A percentile compares a stretch with the other conserved stretches of the same genome.
These are phyloP conservation scores for Stratiolaelaps scimitus DNA, from an alignment of 1,140 invertebrate species.

Conservation along the genomic window DNA sequence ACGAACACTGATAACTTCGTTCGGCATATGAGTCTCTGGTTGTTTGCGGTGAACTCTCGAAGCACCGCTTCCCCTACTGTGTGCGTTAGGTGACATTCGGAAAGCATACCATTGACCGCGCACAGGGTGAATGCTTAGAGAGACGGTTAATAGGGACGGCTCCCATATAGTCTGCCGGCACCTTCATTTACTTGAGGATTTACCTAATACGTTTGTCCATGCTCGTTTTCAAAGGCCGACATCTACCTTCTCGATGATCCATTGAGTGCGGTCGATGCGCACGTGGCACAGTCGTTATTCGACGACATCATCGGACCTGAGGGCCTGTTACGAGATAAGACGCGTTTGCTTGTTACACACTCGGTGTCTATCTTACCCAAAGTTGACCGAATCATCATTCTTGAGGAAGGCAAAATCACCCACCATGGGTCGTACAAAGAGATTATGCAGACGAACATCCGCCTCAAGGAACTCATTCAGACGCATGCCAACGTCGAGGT, in stretches of 20 bases:
- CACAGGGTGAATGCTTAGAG: too few relatives aligned
- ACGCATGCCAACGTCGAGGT: not conserved
- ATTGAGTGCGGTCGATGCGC: slow-evolving; percentile 46
- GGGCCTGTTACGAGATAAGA: slow-evolving; percentile 45
- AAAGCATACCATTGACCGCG: too few relatives aligned
- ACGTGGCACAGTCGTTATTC: slow-evolving; percentile 43
- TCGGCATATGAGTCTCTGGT: too few relatives aligned
- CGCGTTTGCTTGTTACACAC: slow-evolving; percentile 75
- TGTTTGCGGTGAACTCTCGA: too few relatives aligned
- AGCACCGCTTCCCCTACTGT: too few relatives aligned
- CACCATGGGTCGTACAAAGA: slow-evolving; percentile 62
- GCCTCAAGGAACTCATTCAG: slow-evolving; percentile 11
- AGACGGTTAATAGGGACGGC: too few relatives aligned
- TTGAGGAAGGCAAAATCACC: slow-evolving; percentile 65
- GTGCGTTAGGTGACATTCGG: too few relatives aligned
- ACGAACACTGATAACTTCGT: too few relatives aligned
- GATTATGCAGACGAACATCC: slow-evolving; percentile 34
- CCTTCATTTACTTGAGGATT: too few relatives aligned
- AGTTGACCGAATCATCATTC: slow-evolving; percentile 68
- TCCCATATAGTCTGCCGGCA: too few relatives aligned
- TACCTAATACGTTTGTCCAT: not conserved
- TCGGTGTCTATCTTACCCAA: slow-evolving; percentile 74
- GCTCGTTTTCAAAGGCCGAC: slow-evolving; percentile 41
- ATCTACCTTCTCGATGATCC: slow-evolving; percentile 47
- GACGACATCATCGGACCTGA: slow-evolving; percentile 42